Evolutionary conservation across 1,140 invertebrate species (phyloP), one percentile per base, ranked within the genome.

Genomic region (Drosophila arizonae): DNA sequence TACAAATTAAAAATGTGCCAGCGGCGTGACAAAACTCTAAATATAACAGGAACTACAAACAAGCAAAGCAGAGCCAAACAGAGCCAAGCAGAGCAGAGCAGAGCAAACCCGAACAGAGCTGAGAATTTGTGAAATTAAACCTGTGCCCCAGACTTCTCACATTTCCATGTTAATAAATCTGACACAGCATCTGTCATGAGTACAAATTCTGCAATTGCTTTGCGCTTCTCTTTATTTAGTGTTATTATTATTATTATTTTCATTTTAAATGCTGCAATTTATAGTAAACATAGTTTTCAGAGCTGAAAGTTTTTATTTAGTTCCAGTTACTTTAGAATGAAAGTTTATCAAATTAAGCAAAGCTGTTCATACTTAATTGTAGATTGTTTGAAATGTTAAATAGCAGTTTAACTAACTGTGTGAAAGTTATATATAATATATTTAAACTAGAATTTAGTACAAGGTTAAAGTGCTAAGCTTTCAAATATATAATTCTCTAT

Each of bases 1-100:
- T 63, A 75, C 81, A 85, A 85, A 85, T 85, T 85, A 85, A 85
- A 85, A 85, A 76, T 81, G 74, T 65, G 74, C 81, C 81, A 71
- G 74, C 61, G 81, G 81, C 81, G 62, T 70, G 85, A 66, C 72
- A 69, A 77, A 77, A 50, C 43, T 68, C 50, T 46, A 70, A 66
- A 72, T 67, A 39, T 46, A 70, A 68, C 43, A 63, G 57, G 10
- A 58, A 55, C 41, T 28, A 21, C 45, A 50, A 57, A 39, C 52
- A 24, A 46, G 56, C 36, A 28, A n/a, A 30, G 6, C 24, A 17
- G 21, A 26, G 17, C 17, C 17, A 17, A 17, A 17, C 30, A 33
- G 30, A 8, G 30, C 6, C 6, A 8, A 33, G 30, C 30, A 33
- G 30, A 33, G 30, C 33, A 33, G 33, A 24, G 21, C 28, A 4